A percentile compares a stretch with the other conserved stretches of the same genome.
phyloP scores from a whole-genome alignment of 2,888 invertebrate species.

The Lumbricus terrestris region DNA sequence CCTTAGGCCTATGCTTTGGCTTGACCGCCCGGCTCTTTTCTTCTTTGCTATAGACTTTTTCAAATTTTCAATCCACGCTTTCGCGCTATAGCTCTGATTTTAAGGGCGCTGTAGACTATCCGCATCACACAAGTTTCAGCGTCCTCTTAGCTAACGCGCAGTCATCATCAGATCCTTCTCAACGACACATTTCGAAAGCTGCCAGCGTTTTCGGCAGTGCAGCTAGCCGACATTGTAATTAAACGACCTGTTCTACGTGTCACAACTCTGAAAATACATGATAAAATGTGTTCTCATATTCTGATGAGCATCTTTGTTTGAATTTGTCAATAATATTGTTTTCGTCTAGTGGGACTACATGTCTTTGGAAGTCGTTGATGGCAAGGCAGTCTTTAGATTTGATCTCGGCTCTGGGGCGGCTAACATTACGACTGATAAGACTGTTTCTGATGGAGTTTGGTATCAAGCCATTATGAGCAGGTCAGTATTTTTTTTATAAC shows the following conservation, averaged over 20 bases:
- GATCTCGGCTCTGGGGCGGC: constrained; percentile 83
- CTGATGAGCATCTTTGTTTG: neutral
- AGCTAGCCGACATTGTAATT: too few species aligned
- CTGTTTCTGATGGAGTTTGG: constrained; percentile 83
- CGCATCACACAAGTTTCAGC: too few species aligned
- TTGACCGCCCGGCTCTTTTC: too few species aligned
- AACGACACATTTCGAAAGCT: neutral
- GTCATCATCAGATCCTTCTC: too few species aligned
- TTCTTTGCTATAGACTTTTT: too few species aligned
- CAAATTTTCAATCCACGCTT: too few species aligned
- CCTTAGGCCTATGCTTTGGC: too few species aligned
- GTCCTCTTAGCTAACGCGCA: too few species aligned
- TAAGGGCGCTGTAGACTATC: too few species aligned
- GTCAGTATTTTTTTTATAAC: constrained; percentile 59
- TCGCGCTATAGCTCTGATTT: too few species aligned
- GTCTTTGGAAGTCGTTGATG: constrained; percentile 76
- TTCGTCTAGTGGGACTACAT: constrained; percentile 68
- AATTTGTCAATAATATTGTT: neutral
- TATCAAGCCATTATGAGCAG: constrained; percentile 86
- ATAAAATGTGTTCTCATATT: neutral
- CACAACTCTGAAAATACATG: neutral
- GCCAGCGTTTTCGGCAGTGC: neutral
- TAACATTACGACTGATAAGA: constrained; percentile 72
- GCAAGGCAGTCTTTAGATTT: constrained; percentile 78
- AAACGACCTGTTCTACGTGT: neutral